Evolutionary conservation across 2,888 invertebrate genomes (phyloP).

Genomic region (Aphidius colemani): DNA sequence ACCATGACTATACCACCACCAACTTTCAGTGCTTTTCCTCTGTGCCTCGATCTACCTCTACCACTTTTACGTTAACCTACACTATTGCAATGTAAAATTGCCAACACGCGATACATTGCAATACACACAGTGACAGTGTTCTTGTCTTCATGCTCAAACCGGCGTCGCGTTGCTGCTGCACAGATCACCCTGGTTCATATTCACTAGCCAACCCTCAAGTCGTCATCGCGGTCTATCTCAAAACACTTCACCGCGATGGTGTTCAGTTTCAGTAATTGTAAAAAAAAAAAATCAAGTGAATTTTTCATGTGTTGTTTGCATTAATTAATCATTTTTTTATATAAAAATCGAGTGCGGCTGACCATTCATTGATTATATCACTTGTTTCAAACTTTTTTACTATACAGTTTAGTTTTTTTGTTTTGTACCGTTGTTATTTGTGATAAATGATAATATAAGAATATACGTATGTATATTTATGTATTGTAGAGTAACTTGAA

Average conservation of each 20-base stretch:
- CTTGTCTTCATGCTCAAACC: constrained; percentile 36
- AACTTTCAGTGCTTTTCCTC: constrained; percentile 28
- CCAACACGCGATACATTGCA: constrained; percentile 57
- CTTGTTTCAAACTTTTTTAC: neutral
- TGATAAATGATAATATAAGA: neutral
- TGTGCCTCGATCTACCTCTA: constrained; percentile 22
- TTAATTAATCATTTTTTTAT: neutral
- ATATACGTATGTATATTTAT: neutral
- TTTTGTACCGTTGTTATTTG: too few relatives aligned
- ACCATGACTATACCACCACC: constrained; percentile 38
- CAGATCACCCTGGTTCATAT: constrained; percentile 46
- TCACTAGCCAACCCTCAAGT: constrained; percentile 42
- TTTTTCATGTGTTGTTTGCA: too few relatives aligned
- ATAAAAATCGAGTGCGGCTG: neutral
- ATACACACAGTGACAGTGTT: constrained; percentile 44
- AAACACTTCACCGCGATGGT: constrained; percentile 4
- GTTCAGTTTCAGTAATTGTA: neutral
- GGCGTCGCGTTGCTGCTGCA: constrained; percentile 33
- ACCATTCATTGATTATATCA: neutral
- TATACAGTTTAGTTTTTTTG: too few relatives aligned
- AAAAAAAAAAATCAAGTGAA: neutral
- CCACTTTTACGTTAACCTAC: too few relatives aligned
- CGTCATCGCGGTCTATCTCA: constrained; percentile 31
- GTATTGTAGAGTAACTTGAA: too few relatives aligned
- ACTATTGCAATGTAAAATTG: constrained; percentile 20